Conservation (phyloP, 2,888 invertebrate genomes). For the Mythimna ferrago region DNA sequence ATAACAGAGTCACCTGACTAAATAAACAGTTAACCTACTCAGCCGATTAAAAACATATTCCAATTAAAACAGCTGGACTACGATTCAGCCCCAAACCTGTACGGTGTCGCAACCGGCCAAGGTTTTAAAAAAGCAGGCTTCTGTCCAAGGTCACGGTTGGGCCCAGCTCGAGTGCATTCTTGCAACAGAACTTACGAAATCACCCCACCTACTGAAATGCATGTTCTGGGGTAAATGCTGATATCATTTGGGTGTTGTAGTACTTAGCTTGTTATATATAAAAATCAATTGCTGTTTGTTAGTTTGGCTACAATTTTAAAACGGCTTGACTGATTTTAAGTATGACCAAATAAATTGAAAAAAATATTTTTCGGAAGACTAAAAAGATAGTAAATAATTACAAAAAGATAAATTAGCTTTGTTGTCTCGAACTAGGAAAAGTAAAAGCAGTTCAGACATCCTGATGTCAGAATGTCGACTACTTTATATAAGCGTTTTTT, state of each 20-base stretch:
- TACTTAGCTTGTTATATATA: conserved; percentile 4
- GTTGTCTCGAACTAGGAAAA: no score
- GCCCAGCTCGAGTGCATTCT: conserved; percentile 53
- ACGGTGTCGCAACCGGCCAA: conserved; percentile 63
- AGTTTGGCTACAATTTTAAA: no score
- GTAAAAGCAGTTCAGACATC: no score
- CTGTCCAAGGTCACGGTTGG: conserved; percentile 66
- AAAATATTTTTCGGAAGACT: no score
- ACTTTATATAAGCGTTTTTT: no score
- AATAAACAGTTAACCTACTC: conserved; percentile 32
- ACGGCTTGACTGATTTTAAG: no score
- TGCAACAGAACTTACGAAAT: conserved; percentile 65
- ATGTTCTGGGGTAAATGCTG: conserved; percentile 30
- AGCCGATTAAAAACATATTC: conserved; percentile 41
- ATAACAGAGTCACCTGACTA: conserved; percentile 10
- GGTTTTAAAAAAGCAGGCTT: conserved; percentile 59
- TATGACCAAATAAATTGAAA: no score
- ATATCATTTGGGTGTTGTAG: conserved; percentile 4
- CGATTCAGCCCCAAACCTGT: conserved; percentile 60
- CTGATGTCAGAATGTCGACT: no score
- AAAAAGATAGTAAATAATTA: no score
- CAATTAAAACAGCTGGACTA: conserved; percentile 57
- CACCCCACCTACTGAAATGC: conserved; percentile 34
- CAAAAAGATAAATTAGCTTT: no score
- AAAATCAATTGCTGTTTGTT: no score